A percentile compares a stretch with the other conserved stretches of the same genome.
Conservation (phyloP, 1,140 invertebrate species). For the Lucilia sericata region DNA sequence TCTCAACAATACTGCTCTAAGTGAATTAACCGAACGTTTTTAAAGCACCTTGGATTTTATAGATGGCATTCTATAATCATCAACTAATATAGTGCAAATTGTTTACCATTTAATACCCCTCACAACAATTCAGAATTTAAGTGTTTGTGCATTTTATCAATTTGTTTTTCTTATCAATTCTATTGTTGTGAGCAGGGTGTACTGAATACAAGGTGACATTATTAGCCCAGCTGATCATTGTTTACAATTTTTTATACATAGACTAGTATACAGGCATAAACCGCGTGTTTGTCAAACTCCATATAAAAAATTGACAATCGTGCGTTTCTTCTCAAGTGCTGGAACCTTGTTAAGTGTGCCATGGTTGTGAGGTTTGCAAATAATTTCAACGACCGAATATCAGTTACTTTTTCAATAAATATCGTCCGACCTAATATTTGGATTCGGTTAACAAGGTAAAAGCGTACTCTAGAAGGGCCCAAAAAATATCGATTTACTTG, state of each 20-base stretch:
- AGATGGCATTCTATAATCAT: conserved; percentile 34
- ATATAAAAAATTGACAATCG: no score
- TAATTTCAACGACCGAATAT: neutral
- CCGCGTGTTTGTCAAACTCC: no score
- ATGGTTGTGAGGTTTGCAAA: neutral
- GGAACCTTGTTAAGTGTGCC: no score
- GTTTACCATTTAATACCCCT: neutral
- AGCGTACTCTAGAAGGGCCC: no score
- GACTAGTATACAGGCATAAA: no score
- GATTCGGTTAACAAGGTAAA: no score
- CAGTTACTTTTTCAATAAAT: neutral
- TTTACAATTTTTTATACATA: no score
- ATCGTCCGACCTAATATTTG: no score
- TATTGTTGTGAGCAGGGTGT: neutral
- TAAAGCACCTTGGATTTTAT: neutral
- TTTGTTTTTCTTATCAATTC: neutral
- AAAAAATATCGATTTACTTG: no score
- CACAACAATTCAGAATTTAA: neutral
- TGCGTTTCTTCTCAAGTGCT: no score
- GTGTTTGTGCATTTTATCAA: conserved; percentile 8
- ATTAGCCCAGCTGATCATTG: no score
- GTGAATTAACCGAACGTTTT: neutral
- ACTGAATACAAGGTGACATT: no score
- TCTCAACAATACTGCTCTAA: neutral
- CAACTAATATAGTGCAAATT: neutral